phyloP scores from a whole-genome alignment of 1,140 invertebrate genomes.

The Drosophila sulfurigaster region DNA sequence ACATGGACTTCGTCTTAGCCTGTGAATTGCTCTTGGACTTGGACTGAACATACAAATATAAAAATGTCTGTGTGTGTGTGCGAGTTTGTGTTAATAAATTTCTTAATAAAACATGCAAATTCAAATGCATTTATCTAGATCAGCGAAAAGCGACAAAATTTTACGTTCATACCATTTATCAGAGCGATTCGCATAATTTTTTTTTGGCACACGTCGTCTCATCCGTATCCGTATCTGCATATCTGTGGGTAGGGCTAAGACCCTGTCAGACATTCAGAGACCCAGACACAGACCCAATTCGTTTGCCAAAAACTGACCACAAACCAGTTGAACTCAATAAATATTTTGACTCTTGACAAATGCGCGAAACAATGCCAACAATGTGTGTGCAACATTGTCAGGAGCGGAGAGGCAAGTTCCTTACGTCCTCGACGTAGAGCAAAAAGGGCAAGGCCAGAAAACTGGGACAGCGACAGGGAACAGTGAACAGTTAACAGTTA shows the following conservation, averaged over 20 bases:
- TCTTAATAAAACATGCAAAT: conserved; percentile 83
- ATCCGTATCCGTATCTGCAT: conserved; percentile 15
- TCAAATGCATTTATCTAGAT: conserved; percentile 84
- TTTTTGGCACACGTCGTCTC: conserved; percentile 77
- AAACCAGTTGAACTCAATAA: conserved; percentile 82
- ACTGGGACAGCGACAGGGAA: too few relatives aligned
- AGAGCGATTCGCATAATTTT: conserved; percentile 59
- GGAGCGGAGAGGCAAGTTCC: not conserved
- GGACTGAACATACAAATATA: conserved; percentile 1
- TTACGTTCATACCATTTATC: conserved; percentile 78
- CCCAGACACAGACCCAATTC: conserved; percentile 6
- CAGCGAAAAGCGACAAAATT: conserved; percentile 82
- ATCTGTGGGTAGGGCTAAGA: conserved; percentile 52
- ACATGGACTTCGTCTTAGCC: conserved; percentile 3
- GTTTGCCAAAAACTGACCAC: conserved; percentile 41
- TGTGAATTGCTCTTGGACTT: conserved; percentile 9
- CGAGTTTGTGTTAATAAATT: conserved; percentile 75
- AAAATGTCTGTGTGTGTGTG: conserved; percentile 31
- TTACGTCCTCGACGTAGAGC: conserved; percentile 7
- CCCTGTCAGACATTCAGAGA: conserved; percentile 3
- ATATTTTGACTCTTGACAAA: conserved; percentile 83
- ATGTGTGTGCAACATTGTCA: conserved; percentile 28
- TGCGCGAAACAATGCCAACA: conserved; percentile 58
- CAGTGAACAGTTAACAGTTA: conserved; percentile 20
- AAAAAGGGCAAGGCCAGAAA: conserved; percentile 12